phyloP scores from a whole-genome alignment of 1,140 invertebrate species.

The Caenorhabditis latens region DNA sequence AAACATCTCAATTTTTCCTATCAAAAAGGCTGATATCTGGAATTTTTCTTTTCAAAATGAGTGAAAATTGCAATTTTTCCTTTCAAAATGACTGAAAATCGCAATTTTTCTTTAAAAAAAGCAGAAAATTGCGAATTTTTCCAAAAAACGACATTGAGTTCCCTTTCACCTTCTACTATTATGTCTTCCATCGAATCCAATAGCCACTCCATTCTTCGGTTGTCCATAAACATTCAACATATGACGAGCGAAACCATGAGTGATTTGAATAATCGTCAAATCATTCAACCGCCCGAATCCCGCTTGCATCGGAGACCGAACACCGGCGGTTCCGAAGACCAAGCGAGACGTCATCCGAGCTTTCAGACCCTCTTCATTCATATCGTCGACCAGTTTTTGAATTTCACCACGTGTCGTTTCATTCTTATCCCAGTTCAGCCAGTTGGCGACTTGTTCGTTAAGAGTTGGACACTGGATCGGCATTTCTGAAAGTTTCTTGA shows the following conservation, averaged over 20 bases:
- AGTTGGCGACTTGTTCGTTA: constrained; percentile 82
- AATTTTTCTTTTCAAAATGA: too few relatives aligned
- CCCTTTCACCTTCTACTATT: constrained; percentile 87
- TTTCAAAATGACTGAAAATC: too few relatives aligned
- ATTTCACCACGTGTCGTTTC: constrained; percentile 80
- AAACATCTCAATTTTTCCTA: too few relatives aligned
- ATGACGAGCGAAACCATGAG: constrained; percentile 90
- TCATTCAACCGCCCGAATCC: constrained; percentile 96
- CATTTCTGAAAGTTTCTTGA: constrained; percentile 9
- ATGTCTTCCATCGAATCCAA: constrained; percentile 94
- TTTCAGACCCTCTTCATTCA: constrained; percentile 80
- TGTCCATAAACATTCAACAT: constrained; percentile 80
- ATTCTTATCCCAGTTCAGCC: constrained; percentile 83
- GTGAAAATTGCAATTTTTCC: too few relatives aligned
- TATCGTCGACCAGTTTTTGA: constrained; percentile 79
- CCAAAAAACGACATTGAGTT: neutral
- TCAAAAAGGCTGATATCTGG: too few relatives aligned
- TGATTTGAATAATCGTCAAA: constrained; percentile 89
- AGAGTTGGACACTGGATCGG: constrained; percentile 75
- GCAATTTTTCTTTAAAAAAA: too few relatives aligned
- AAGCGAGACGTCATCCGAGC: constrained; percentile 83
- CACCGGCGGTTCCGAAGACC: constrained; percentile 88
- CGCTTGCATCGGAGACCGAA: constrained; percentile 90
- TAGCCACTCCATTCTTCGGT: constrained; percentile 84
- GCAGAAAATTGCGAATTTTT: too few relatives aligned